Base-by-base conservation (phyloP, 2,113 vertebrate genomes). In the Numida meleagris region DNA sequence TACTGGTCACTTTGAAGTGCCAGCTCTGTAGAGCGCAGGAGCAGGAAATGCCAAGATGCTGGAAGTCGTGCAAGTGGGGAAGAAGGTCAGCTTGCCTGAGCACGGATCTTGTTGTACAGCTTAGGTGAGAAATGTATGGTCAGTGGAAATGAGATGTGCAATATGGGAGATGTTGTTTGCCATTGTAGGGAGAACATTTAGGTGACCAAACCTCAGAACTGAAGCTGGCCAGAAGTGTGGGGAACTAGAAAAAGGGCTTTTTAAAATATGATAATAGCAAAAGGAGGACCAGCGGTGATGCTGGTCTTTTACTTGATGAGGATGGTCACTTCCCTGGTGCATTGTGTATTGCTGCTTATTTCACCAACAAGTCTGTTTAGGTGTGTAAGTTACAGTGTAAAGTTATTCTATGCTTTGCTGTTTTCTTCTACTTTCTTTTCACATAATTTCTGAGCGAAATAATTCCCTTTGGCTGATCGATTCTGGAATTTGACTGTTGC, bases 401-500 rank as follows among this genome's bases (percentile, higher is more conserved):
- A 77, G 53, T 94, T 95, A 71, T 94, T 90, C 59, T 70, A 3
- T n/a, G 5, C 76, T 96, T 93, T 79, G 63, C 43, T 80, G n/a
- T 70, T 87, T 89, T 87, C 80, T 96, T 27, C 70, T 90, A 4
- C 38, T 80, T 94, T 88, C 7, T 82, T 25, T 78, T 90, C 80
- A 72, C 31, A 33, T 93, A 40, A 86, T 91, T 86, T 92, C 88
- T 62, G 45, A 82, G 42, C 73, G 50, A 95, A 95, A 92, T 66
- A 96, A 86, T 96, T 95, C 59, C 55, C 23, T 82, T 92, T 87
- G 83, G 46, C 91, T 90, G 86, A 95, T 90, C 82, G 88, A 96
- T 92, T 95, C 75, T 63, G 95, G 89, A 93, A 88, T 94, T 94
- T 94, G 62, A 53, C 70, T 92, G 91, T 93, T 48, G 29, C 45